These are phyloP conservation scores for Lophura nycthemera DNA, from an alignment of 2,113 vertebrate genomes.

Conservation along the genomic window DNA sequence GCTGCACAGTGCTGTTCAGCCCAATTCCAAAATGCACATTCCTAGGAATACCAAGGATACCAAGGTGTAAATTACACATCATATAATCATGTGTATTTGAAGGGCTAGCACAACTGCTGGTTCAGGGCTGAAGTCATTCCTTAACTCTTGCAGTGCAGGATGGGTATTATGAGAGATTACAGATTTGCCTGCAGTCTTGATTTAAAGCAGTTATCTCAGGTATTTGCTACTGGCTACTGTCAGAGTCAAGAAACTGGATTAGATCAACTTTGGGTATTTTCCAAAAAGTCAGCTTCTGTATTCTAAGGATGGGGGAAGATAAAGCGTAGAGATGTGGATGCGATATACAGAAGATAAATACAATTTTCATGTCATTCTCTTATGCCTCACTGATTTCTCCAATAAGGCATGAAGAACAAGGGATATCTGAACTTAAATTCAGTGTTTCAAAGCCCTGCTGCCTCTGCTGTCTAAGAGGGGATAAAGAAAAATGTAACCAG, in stretches of 20 bases:
- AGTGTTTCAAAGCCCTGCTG: background rate
- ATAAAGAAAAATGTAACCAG: background rate
- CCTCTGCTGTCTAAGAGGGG: background rate
- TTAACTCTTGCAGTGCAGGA: conserved; percentile 13
- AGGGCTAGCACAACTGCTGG: background rate
- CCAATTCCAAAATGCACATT: background rate
- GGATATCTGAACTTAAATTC: background rate
- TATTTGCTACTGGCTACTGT: conserved; percentile 62
- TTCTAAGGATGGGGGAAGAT: background rate
- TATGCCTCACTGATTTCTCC: background rate
- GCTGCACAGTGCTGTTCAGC: background rate
- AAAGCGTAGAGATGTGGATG: conserved; percentile 5
- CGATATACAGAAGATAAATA: conserved; percentile 43
- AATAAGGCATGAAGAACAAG: conserved; percentile 16
- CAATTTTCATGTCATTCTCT: conserved; percentile 12
- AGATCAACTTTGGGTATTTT: conserved; percentile 31
- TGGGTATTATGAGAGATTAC: background rate
- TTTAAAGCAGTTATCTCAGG: conserved; percentile 57
- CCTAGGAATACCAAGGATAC: background rate
- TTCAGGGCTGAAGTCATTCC: background rate
- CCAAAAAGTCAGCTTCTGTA: conserved; percentile 46
- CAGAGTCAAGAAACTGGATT: conserved; percentile 35
- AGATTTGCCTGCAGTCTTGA: conserved; percentile 9
- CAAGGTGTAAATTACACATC: background rate
- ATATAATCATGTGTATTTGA: background rate